phyloP scores from a whole-genome alignment of 1,140 invertebrate genomes.

The Elysia chlorotica region DNA sequence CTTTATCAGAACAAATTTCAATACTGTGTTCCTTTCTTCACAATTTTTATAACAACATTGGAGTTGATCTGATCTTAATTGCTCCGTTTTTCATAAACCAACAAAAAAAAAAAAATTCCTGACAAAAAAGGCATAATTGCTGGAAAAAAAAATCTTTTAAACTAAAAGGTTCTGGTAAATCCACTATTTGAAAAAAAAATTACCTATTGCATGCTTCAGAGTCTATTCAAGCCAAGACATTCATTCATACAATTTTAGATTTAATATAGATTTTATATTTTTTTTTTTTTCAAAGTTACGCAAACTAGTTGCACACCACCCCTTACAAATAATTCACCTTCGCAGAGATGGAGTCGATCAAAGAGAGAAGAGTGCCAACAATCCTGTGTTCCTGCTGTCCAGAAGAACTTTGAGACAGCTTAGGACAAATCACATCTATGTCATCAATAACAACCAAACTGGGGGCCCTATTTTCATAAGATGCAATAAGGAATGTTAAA shows the following conservation, averaged over 20 bases:
- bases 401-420: constrained; percentile 71
- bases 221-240: not conserved
- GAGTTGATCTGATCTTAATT: too few species aligned
- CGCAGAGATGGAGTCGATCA: constrained; percentile 68
- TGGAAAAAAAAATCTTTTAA: not conserved
- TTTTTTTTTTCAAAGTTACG: not conserved
- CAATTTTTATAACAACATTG: too few species aligned
- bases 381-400: constrained; percentile 76
- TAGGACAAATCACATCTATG: constrained; percentile 98
- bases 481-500: not conserved
- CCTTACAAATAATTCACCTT: constrained; percentile 4
- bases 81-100: too few species aligned
- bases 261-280: not conserved
- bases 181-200: not conserved
- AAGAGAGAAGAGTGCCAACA: constrained; percentile 70
- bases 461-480: constrained; percentile 64
- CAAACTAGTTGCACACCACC: not conserved
- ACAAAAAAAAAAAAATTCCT: too few species aligned
- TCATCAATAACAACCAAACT: constrained; percentile 99
- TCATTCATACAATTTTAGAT: not conserved
- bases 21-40: too few species aligned
- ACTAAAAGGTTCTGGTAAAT: not conserved
- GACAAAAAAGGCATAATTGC: too few species aligned
- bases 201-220: not conserved
- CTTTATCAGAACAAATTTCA: too few species aligned